Evolutionary conservation across 2,113 vertebrate species (phyloP), one percentile per base, ranked within the genome.

Genomic region (Silurus glanis): DNA sequence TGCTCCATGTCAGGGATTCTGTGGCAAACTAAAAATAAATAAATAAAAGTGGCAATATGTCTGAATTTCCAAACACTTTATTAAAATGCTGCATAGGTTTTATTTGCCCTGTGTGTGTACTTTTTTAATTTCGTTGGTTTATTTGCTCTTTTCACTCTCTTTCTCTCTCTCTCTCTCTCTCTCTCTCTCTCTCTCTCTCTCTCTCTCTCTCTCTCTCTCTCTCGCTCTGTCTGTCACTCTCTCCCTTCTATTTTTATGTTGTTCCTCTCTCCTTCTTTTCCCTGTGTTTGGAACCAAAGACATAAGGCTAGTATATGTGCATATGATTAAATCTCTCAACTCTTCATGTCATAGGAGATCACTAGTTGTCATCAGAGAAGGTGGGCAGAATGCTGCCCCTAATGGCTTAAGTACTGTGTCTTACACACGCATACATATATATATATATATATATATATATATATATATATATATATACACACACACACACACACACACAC

Each of bases 51-150:
- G 62, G 56, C 83, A 62, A 72, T 84, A 87, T 72, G 53, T 85
- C 83, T 56, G 86, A 91, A 90, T 80, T 90, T 91, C 89, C 90
- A 91, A 90, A 92, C 90, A 8, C 82, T 69, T 83, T 76, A 69
- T 82, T 83, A 75, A 81, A 86, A 90, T 87, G 67, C 76, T 21
- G 49, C 85, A 25, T 56, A 21, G 25, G 4, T 71, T 81, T 83
- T 55, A 8, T 62, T 47, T 51, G 59, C 10, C 23, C 21, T 87
- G 66, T 69, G 25, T 78, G 37, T 80, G 64, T 28, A 28, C 58
- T 17, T 10, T 83, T 83, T 72, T 21, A 19, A 72, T 76, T 58
- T 55, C 79, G 28, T 76, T 47, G 47, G 25, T 83, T 28, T 75
- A 67, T 23, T 45, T 76, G 16, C 6, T 37, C 17, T 72, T 62